phyloP scores from a whole-genome alignment of 2,888 invertebrate species.

The Hybos culiciformis region DNA sequence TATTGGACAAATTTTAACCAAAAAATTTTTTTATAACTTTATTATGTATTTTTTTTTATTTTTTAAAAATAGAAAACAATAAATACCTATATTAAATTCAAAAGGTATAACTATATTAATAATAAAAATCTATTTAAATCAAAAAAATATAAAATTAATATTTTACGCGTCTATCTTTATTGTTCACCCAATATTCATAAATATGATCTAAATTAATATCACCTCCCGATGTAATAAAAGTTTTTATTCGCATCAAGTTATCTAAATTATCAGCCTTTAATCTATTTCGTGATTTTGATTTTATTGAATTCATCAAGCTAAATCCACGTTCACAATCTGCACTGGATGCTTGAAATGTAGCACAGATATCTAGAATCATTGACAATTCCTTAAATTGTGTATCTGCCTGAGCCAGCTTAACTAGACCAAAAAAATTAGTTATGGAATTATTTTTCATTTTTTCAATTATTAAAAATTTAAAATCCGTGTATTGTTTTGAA shows the following conservation, averaged over 20 bases:
- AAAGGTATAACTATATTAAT: too few species aligned
- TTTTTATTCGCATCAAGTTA: conserved; percentile 4
- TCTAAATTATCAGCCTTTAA: conserved; percentile 2
- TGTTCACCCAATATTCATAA: conserved; percentile 1
- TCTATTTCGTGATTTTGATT: conserved; percentile 4
- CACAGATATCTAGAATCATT: conserved; percentile 1
- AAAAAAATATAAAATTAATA: neutral
- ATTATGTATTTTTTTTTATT: too few species aligned
- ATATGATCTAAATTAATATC: conserved; percentile 5
- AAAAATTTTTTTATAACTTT: too few species aligned
- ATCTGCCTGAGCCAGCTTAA: neutral
- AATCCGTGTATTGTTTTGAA: conserved; percentile 1
- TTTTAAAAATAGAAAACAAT: too few species aligned
- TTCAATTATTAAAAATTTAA: conserved; percentile 1
- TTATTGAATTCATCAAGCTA: conserved; percentile 3
- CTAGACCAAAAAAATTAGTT: neutral
- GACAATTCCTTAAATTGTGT: neutral
- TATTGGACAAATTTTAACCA: too few species aligned
- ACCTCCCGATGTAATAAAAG: neutral
- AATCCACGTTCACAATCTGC: conserved; percentile 4
- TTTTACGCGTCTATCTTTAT: conserved; percentile 4
- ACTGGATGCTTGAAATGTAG: conserved; percentile 5
- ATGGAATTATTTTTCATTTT: neutral
- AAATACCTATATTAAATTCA: too few species aligned
- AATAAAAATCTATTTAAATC: too few species aligned